These are phyloP conservation scores for Hybognathus amarus DNA, from an alignment of 2,797 vertebrate genomes.

Conservation along the genomic window DNA sequence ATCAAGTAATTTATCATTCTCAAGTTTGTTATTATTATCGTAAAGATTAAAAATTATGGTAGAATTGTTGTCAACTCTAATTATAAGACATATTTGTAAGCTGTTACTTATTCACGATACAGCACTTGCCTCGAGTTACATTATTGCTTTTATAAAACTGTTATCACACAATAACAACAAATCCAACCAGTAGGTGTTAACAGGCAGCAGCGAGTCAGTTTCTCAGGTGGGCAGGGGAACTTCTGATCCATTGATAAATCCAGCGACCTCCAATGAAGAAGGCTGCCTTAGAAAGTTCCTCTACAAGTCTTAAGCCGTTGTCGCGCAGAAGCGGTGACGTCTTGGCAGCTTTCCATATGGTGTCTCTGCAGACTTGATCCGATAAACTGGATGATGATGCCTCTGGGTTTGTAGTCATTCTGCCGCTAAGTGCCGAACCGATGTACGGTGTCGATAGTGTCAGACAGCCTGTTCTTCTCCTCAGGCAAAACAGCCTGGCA, in stretches of 20 bases:
- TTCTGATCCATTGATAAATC: background rate
- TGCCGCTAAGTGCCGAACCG: background rate
- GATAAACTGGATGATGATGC: background rate
- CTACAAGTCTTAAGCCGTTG: background rate
- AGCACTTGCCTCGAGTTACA: no score
- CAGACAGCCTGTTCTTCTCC: background rate
- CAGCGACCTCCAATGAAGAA: background rate
- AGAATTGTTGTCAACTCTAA: no score
- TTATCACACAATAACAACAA: no score
- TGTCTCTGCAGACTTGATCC: background rate
- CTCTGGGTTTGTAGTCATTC: background rate
- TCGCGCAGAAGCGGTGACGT: background rate
- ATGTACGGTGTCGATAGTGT: background rate
- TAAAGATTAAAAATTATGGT: no score
- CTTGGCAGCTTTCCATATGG: background rate
- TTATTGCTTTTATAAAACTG: no score
- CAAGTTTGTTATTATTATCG: no score
- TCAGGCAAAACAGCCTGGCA: background rate
- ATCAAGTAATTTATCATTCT: no score
- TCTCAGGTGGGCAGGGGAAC: background rate
- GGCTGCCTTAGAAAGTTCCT: background rate
- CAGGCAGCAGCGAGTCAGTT: background rate
- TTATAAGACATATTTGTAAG: no score
- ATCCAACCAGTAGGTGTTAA: no score
- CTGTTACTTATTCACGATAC: no score